Percentiles rank a stretch among this genome's conserved stretches.
These are phyloP conservation scores for Antrozous pallidus DNA, from an alignment of 2,797 vertebrate species.

Conservation along the genomic window DNA sequence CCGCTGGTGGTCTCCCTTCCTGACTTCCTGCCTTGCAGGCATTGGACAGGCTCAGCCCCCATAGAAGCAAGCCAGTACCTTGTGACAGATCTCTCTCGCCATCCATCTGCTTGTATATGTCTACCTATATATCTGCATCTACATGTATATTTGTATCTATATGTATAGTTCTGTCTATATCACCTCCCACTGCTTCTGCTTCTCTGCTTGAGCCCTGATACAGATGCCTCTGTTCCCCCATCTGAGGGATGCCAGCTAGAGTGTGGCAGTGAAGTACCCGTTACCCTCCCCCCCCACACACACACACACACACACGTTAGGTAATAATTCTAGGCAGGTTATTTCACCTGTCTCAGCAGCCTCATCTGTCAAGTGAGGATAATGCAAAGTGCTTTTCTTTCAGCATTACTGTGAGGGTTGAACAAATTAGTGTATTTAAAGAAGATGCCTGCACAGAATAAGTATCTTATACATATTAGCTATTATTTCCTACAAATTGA, in stretches of 20 bases:
- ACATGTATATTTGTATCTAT: no score
- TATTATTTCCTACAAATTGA: neutral
- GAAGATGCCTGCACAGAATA: neutral
- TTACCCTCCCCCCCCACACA: neutral
- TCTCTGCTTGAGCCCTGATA: neutral
- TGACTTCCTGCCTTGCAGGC: fast-evolving
- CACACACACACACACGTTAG: neutral
- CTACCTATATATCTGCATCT: neutral
- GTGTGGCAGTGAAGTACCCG: fast-evolving
- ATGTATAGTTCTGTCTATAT: no score
- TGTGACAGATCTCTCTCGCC: fast-evolving
- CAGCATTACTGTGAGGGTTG: neutral
- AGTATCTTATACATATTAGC: neutral
- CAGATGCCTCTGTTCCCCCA: neutral
- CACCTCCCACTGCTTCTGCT: neutral
- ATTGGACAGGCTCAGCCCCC: fast-evolving
- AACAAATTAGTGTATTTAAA: neutral
- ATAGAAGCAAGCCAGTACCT: neutral
- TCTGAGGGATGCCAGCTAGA: neutral
- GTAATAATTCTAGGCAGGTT: neutral
- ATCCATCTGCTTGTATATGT: fast-evolving
- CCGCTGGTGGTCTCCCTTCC: neutral
- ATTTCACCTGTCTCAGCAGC: neutral
- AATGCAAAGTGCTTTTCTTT: neutral
- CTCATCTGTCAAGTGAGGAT: neutral